Evolutionary conservation across 2,888 invertebrate species (phyloP).

Genomic region (Cheilosia vulpina): DNA sequence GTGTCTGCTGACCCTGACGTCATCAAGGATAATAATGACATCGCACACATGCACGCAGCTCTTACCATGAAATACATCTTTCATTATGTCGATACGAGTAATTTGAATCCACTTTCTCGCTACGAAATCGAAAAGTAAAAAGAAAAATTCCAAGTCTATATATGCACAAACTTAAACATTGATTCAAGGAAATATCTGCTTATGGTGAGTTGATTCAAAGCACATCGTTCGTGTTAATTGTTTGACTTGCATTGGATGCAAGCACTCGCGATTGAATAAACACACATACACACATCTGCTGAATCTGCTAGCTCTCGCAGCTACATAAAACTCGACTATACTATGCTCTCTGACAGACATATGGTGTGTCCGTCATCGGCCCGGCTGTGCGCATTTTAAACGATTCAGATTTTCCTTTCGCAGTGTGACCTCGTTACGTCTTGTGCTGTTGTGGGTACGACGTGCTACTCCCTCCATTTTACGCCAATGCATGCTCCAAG

Average conservation of each 20-base stretch:
- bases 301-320: neutral
- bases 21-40: slow-evolving; percentile 23
- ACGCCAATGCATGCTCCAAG: slow-evolving; percentile 45
- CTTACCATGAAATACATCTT: slow-evolving; percentile 58
- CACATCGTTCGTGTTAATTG: slow-evolving; percentile 49
- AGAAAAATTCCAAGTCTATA: neutral
- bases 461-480: slow-evolving; percentile 26
- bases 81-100: slow-evolving; percentile 26
- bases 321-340: slow-evolving; percentile 36
- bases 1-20: slow-evolving; percentile 33
- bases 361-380: slow-evolving; percentile 18
- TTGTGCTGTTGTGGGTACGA: slow-evolving; percentile 26
- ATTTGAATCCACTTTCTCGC: slow-evolving; percentile 37
- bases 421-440: slow-evolving; percentile 67
- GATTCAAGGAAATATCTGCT: slow-evolving; percentile 12
- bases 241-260: slow-evolving; percentile 48
- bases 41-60: slow-evolving; percentile 29
- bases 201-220: neutral
- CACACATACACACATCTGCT: slow-evolving; percentile 14
- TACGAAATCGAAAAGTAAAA: neutral
- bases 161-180: slow-evolving; percentile 16
- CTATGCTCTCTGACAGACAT: slow-evolving; percentile 32
- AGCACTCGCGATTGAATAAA: slow-evolving; percentile 57
- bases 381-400: slow-evolving; percentile 19
- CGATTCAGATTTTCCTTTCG: slow-evolving; percentile 52